Evolutionary conservation across 2,113 vertebrate genomes (phyloP).

Genomic region (Cromileptes altivelis): DNA sequence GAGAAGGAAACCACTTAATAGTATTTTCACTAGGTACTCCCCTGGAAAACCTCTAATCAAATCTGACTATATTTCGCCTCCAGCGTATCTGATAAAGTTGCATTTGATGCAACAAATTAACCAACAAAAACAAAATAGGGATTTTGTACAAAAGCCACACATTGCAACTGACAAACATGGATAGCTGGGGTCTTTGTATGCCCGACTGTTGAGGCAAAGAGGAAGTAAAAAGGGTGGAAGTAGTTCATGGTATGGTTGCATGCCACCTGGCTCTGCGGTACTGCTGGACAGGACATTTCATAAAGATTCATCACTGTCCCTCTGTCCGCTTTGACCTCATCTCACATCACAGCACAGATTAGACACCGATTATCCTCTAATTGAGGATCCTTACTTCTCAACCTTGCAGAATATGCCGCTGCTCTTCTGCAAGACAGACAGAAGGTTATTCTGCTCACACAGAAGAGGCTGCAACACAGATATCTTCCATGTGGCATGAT

Average conservation of each 20-base stretch:
- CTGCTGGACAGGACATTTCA: conserved; percentile 78
- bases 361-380: conserved; percentile 82
- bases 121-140: conserved; percentile 14
- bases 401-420: conserved; percentile 76
- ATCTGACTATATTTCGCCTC: conserved; percentile 42
- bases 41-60: conserved; percentile 50
- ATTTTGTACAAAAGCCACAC: conserved; percentile 26
- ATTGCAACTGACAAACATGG: conserved; percentile 23
- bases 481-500: conserved; percentile 15
- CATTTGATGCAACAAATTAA: not conserved
- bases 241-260: conserved; percentile 46
- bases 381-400: conserved; percentile 80
- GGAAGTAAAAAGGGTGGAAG: conserved; percentile 33
- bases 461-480: conserved; percentile 27
- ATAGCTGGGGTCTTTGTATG: not conserved
- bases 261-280: conserved; percentile 65
- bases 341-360: conserved; percentile 81
- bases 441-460: conserved; percentile 51
- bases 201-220: conserved; percentile 1
- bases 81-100: conserved; percentile 29
- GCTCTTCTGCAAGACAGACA: conserved; percentile 56
- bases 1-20: conserved; percentile 65
- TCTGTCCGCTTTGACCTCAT: conserved; percentile 84
- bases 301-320: conserved; percentile 83
- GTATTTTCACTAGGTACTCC: conserved; percentile 51